Conservation (phyloP, 2,888 invertebrate species). For the Epinotia nisella region DNA sequence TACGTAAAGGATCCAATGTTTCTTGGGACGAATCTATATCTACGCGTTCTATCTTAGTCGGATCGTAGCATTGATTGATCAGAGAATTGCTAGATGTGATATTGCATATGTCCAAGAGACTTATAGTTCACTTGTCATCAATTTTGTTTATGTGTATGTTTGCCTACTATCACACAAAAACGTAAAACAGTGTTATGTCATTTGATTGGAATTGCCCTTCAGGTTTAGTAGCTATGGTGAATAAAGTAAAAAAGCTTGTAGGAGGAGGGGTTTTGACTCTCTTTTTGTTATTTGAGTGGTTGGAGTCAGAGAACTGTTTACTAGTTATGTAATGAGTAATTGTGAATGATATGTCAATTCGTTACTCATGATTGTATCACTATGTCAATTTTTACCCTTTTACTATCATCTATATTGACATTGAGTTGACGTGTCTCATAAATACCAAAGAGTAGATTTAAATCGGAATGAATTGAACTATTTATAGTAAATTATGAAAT, state of each 20-base stretch:
- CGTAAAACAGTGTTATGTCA: neutral
- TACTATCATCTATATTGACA: slow-evolving; percentile 48
- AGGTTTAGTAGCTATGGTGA: neutral
- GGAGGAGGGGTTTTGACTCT: slow-evolving; percentile 8
- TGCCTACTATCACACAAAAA: neutral
- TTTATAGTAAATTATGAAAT: slow-evolving; percentile 54
- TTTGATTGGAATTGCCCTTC: neutral
- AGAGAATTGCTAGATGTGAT: neutral
- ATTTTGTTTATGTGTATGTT: neutral
- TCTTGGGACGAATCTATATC: neutral
- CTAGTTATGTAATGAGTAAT: slow-evolving; percentile 55
- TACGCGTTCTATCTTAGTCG: neutral
- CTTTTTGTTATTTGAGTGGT: slow-evolving; percentile 35
- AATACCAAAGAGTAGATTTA: slow-evolving; percentile 59
- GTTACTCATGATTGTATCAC: slow-evolving; percentile 49
- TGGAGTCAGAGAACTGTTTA: slow-evolving; percentile 48
- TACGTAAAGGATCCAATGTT: neutral
- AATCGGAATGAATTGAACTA: slow-evolving; percentile 57
- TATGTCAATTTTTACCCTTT: slow-evolving; percentile 57
- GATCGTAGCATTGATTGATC: neutral
- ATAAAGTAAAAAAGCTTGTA: slow-evolving; percentile 32
- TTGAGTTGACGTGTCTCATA: slow-evolving; percentile 67
- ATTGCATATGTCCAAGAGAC: neutral
- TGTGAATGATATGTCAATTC: slow-evolving; percentile 61
- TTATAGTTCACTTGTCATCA: neutral